A percentile compares a stretch with the other conserved stretches of the same genome.
Conservation (phyloP, 2,888 invertebrate genomes). For the Hirtodrosophila cameraria region DNA sequence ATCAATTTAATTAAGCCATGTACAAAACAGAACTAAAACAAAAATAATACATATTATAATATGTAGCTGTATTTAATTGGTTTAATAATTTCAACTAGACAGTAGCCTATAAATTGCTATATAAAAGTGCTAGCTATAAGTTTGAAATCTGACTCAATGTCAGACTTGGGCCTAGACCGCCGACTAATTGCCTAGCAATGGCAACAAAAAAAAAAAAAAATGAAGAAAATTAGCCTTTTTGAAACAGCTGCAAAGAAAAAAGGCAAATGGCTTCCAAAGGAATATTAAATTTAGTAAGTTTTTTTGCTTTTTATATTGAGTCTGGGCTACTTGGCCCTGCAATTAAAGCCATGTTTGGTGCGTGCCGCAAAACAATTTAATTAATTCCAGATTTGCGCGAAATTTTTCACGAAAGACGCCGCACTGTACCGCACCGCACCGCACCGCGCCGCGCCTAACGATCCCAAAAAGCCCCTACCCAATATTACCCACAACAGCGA, state of each 20-base stretch:
- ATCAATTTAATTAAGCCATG: too few relatives aligned
- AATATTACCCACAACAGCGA: slow-evolving; percentile 20
- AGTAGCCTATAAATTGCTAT: too few relatives aligned
- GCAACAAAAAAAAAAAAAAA: not conserved
- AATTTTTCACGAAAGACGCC: slow-evolving; percentile 60
- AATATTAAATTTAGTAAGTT: slow-evolving; percentile 27
- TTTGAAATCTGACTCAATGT: not conserved
- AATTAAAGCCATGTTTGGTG: slow-evolving; percentile 48
- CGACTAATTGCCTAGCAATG: slow-evolving; percentile 1
- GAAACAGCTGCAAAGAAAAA: not conserved
- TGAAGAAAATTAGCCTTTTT: too few relatives aligned
- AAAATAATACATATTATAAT: too few relatives aligned
- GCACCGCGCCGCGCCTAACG: too few relatives aligned
- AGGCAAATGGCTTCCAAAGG: slow-evolving; percentile 2
- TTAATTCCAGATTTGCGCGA: slow-evolving; percentile 79
- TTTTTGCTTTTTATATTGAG: slow-evolving; percentile 14
- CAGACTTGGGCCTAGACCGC: not conserved
- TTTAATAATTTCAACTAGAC: too few relatives aligned
- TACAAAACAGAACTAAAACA: too few relatives aligned
- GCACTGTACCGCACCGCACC: too few relatives aligned
- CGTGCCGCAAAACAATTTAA: slow-evolving; percentile 77
- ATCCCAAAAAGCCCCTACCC: slow-evolving; percentile 9
- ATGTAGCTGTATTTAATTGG: too few relatives aligned
- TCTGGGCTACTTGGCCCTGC: slow-evolving; percentile 8
- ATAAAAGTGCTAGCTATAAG: too few relatives aligned